Evolutionary conservation across 2,797 vertebrate species (phyloP).

Genomic region (Paratrypauchen microcephalus): DNA sequence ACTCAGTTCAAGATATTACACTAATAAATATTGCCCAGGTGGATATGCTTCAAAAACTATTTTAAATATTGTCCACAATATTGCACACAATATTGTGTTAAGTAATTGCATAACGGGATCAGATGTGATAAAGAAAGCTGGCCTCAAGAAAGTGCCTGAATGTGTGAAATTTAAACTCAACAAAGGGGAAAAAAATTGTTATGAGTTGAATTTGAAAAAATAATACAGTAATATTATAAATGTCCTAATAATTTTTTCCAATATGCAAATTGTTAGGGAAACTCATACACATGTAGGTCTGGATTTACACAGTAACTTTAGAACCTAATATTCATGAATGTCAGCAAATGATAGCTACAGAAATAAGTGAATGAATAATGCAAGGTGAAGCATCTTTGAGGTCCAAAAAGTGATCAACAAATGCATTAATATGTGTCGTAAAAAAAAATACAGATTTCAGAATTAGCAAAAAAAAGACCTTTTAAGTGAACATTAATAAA

Average conservation of each 20-base stretch:
- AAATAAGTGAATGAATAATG: too few species aligned
- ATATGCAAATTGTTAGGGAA: neutral
- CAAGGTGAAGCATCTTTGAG: too few species aligned
- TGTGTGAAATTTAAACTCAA: neutral
- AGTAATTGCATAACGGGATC: too few species aligned
- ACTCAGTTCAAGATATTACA: too few species aligned
- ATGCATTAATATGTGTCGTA: too few species aligned
- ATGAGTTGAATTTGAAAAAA: neutral
- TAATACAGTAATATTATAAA: neutral
- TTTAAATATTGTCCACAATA: too few species aligned
- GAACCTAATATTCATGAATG: neutral
- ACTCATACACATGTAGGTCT: neutral
- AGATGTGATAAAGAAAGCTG: neutral
- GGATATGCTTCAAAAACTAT: too few species aligned
- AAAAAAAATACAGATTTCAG: too few species aligned
- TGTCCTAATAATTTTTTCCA: too few species aligned
- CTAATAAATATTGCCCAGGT: too few species aligned
- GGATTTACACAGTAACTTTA: neutral
- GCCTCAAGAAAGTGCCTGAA: constrained; percentile 5
- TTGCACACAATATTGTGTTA: too few species aligned
- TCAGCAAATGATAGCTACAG: neutral
- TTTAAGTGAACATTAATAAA: constrained; percentile 2
- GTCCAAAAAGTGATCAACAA: too few species aligned
- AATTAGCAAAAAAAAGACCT: neutral
- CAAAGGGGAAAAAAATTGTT: neutral